Evolutionary conservation across 2,113 vertebrate genomes (phyloP).

Genomic region (Megaptera novaeangliae): DNA sequence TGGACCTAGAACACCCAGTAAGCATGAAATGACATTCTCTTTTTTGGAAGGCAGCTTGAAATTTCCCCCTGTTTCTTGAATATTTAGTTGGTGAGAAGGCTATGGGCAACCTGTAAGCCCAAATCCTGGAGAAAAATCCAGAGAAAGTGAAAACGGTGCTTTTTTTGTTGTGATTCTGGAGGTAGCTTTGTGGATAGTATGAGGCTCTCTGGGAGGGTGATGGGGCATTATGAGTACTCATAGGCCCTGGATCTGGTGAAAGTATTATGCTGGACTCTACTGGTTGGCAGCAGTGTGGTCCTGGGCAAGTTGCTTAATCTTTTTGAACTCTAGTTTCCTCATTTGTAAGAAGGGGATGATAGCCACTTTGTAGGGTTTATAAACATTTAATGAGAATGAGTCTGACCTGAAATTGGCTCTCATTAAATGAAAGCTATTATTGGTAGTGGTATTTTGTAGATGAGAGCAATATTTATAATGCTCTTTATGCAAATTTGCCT

Average conservation of each 20-base stretch:
- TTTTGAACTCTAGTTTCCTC: background rate
- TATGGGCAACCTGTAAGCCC: background rate
- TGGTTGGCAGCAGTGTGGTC: background rate
- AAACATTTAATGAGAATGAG: background rate
- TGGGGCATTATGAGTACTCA: background rate
- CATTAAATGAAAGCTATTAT: background rate
- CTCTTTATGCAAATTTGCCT: background rate
- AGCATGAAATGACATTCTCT: background rate
- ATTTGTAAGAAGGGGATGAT: background rate
- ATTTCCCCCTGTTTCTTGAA: background rate
- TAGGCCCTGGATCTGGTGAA: background rate
- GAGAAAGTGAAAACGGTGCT: background rate
- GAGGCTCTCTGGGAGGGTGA: background rate
- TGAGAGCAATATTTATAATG: background rate
- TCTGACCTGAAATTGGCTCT: background rate
- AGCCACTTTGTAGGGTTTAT: background rate
- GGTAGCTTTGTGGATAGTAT: background rate
- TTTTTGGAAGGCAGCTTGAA: background rate
- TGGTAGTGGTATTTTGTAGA: background rate
- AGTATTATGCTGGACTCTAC: background rate
- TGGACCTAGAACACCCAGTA: background rate
- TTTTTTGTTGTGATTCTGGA: background rate
- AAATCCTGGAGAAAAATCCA: background rate
- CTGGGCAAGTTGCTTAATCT: constrained; percentile 18
- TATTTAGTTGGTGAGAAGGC: constrained; percentile 2